Evolutionary conservation across 2,888 invertebrate genomes (phyloP).

Genomic region (Agelastica alni): DNA sequence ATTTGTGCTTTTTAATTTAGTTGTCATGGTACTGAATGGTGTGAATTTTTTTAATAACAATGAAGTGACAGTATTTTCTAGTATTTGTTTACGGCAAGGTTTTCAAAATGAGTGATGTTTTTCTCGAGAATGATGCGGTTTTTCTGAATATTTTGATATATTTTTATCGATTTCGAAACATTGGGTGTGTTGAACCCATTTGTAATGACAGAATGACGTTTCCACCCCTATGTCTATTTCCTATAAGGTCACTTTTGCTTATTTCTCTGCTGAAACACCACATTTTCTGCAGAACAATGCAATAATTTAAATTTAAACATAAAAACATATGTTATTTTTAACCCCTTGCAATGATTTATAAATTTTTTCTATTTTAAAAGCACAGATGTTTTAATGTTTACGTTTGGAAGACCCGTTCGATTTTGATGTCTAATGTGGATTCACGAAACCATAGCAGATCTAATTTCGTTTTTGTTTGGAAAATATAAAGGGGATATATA

Average conservation of each 20-base stretch:
- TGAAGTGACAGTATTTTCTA: conserved; percentile 19
- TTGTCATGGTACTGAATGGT: background rate
- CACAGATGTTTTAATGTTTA: conserved; percentile 27
- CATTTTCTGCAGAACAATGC: conserved; percentile 28
- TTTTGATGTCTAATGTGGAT: conserved; percentile 2
- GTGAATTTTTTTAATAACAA: conserved; percentile 13
- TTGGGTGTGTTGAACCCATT: conserved; percentile 55
- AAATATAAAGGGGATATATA: conserved; percentile 1
- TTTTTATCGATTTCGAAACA: conserved; percentile 53
- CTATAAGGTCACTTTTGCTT: conserved; percentile 41
- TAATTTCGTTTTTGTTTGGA: conserved; percentile 9
- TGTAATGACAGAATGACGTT: conserved; percentile 38
- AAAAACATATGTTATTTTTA: conserved; percentile 30
- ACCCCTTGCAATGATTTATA: conserved; percentile 11
- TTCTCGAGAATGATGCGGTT: conserved; percentile 18
- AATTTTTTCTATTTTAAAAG: conserved; percentile 20
- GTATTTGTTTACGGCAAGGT: conserved; percentile 27
- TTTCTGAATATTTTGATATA: conserved; percentile 34
- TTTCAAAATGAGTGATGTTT: conserved; percentile 15
- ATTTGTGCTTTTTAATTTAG: conserved; percentile 3
- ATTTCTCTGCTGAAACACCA: conserved; percentile 25
- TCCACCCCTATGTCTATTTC: conserved; percentile 39
- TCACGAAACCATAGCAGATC: conserved; percentile 1
- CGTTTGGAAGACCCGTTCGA: conserved; percentile 10
- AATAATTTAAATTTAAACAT: conserved; percentile 15